phyloP scores from a whole-genome alignment of 2,888 invertebrate species.

The Agonopterix alstromeriana region DNA sequence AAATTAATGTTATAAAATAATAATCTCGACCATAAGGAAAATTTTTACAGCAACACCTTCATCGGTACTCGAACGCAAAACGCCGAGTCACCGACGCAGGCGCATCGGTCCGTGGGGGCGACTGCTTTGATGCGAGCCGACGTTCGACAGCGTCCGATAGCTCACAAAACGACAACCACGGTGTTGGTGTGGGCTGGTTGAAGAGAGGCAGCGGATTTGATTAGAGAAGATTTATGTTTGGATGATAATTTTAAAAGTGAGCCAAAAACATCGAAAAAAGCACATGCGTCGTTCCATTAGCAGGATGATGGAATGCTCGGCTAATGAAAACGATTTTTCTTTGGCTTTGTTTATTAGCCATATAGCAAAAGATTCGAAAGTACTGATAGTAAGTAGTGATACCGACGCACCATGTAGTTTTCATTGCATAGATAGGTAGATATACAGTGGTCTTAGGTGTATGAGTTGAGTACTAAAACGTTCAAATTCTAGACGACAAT shows the following conservation, averaged over 20 bases:
- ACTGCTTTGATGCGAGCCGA: slow-evolving; percentile 68
- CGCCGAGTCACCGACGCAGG: slow-evolving; percentile 64
- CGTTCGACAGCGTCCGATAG: slow-evolving; percentile 68
- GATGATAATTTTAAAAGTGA: background rate
- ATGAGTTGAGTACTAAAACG: too few relatives aligned
- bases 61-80: slow-evolving; percentile 36
- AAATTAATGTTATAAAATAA: slow-evolving; percentile 4
- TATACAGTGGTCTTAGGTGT: too few relatives aligned
- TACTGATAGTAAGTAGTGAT: too few relatives aligned
- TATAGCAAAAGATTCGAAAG: too few relatives aligned
- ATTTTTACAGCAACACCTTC: slow-evolving; percentile 35
- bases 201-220: slow-evolving; percentile 25
- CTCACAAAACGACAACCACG: slow-evolving; percentile 66
- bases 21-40: slow-evolving; percentile 36
- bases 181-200: slow-evolving; percentile 21
- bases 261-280: too few relatives aligned
- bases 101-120: slow-evolving; percentile 48
- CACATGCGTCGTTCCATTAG: too few relatives aligned
- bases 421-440: too few relatives aligned
- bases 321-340: too few relatives aligned
- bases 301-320: too few relatives aligned
- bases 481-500: too few relatives aligned
- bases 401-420: too few relatives aligned
- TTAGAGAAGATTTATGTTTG: background rate
- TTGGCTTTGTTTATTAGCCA: too few relatives aligned